Evolutionary conservation across 2,888 invertebrate genomes (phyloP), one percentile per base, ranked within the genome.

Genomic region (Callosobruchus maculatus): DNA sequence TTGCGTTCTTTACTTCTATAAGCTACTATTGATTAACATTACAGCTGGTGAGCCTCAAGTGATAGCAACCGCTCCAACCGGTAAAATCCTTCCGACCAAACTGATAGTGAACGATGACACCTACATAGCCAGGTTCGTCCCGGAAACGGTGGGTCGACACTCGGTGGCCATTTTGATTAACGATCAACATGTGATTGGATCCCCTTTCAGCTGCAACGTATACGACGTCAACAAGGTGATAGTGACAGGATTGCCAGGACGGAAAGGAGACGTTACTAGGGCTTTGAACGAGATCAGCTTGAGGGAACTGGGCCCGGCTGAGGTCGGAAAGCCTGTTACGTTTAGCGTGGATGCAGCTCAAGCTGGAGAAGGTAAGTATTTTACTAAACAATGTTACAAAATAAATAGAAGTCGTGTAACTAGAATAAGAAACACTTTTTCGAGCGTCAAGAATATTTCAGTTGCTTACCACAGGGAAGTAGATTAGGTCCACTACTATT

Each of bases 301-400:
- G 85, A 88, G 72, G 87, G 90, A 83, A 78, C 31, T 80, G 7
- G 81, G 86, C 84, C 66, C 90, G 85, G 78, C 90, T 83, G 92
- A 93, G 85, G 90, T 96, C 13, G 95, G 95, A 3, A 93, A 95
- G 82, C 95, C 96, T 0, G 94, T 96, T 0, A 97, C 96, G 0
- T 97, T 97, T 85, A 95, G 95, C 80, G 97, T 98, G 66, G 97
- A 98, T 87, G 97, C 97, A 0, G 96, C 96, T 0, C 95, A 96
- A 82, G 97, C 98, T 0, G 98, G 98, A 0, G 96, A 97, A 86
- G 98, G 71, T 71, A 20, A 7, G 49, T 49, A 18, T 18, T 26
- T n/a, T n/a, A n/a, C n/a, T n/a, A n/a, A n/a, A n/a, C n/a, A n/a
- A n/a, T n/a, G n/a, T n/a, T n/a, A n/a, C n/a, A n/a, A n/a, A n/a